Base-by-base conservation (phyloP, 2,113 vertebrate genomes). In the Engraulis encrasicolus region DNA sequence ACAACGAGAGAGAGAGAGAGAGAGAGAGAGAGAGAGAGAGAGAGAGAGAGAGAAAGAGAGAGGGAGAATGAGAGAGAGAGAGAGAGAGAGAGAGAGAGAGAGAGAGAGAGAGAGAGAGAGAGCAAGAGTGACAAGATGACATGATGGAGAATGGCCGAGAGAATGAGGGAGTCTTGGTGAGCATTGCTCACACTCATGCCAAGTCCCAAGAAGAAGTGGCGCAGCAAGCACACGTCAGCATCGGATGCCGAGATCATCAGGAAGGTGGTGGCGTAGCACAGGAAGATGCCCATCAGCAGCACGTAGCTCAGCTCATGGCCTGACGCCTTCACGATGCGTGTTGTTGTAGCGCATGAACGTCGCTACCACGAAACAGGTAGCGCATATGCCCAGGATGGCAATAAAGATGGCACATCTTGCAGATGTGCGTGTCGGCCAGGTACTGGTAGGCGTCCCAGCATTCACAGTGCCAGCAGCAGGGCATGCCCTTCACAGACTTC, bases 71-170 rank as follows among this genome's bases (percentile, higher is more conserved):
- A n/a, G n/a, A n/a, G n/a, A n/a, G n/a, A n/a, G n/a, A n/a, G n/a
- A n/a, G n/a, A n/a, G n/a, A n/a, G n/a, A n/a, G n/a, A n/a, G n/a
- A n/a, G n/a, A n/a, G n/a, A n/a, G n/a, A n/a, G n/a, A n/a, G n/a
- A n/a, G n/a, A n/a, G n/a, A n/a, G n/a, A n/a, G n/a, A n/a, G n/a
- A n/a, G n/a, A n/a, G n/a, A n/a, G n/a, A n/a, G n/a, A n/a, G n/a
- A n/a, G n/a, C n/a, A n/a, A n/a, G n/a, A n/a, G n/a, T n/a, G n/a
- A n/a, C n/a, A n/a, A n/a, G n/a, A n/a, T 99, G 91, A 97, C 98
- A 92, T 99, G 98, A 92, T 98, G 97, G 2, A 99, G 99, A 94
- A 99, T 99, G 90, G n/a, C n/a, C 98, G 96, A 93, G 98, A 99
- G 91, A 99, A 99, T 85, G 97, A 96, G 92, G 99, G 99, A 85